Evolutionary conservation across 2,113 vertebrate species (phyloP).

Genomic region (Pitta sordida): DNA sequence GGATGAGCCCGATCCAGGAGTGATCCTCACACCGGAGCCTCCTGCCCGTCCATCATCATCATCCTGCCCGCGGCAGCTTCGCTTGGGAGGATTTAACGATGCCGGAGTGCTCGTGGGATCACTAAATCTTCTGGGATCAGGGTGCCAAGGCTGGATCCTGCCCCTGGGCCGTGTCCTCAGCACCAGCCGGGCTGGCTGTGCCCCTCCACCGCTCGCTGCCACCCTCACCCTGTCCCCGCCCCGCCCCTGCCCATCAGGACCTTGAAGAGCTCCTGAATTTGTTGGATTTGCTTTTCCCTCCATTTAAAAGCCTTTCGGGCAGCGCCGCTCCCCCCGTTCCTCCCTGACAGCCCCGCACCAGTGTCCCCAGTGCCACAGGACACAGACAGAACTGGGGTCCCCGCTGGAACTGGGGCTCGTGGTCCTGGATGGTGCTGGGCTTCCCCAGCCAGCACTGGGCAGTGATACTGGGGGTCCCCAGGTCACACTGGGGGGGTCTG

Average conservation of each 20-base stretch:
- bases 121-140: fast-evolving
- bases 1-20: neutral
- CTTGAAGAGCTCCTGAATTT: neutral
- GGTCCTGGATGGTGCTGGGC: neutral
- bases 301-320: constrained; percentile 10
- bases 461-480: neutral
- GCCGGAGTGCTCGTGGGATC: neutral
- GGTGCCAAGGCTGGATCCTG: neutral
- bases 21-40: neutral
- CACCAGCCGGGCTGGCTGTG: fast-evolving
- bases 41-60: neutral
- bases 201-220: neutral
- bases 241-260: fast-evolving
- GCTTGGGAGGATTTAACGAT: neutral
- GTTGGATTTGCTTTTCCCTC: neutral
- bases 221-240: neutral
- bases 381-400: fast-evolving
- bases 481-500: no score
- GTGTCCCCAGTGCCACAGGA: neutral
- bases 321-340: neutral
- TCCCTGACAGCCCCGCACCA: neutral
- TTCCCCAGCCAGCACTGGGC: neutral
- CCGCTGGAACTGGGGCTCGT: fast-evolving
- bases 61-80: neutral
- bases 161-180: neutral